Conservation (phyloP, 1,140 invertebrate species). For the Agrypnia vestita region DNA sequence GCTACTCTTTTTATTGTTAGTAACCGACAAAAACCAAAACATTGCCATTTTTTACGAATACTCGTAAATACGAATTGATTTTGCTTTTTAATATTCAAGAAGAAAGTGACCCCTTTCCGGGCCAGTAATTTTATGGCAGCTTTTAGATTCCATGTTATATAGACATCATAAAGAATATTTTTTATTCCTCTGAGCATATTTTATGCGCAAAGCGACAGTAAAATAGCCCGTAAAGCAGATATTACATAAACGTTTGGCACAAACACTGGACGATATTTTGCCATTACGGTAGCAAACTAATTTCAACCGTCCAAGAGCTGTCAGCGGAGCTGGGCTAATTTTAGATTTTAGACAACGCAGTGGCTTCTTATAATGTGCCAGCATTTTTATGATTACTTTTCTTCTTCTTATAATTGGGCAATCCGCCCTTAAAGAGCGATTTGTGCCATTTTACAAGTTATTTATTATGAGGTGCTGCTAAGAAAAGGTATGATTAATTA, state of each 20-base stretch:
- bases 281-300: constrained; percentile 20
- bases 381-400: too few relatives aligned
- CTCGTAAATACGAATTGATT: constrained; percentile 15
- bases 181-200: constrained; percentile 57
- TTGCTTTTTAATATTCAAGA: constrained; percentile 27
- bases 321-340: not conserved
- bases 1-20: constrained; percentile 8
- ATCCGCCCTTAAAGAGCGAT: too few relatives aligned
- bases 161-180: constrained; percentile 54
- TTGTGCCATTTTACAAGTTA: too few relatives aligned
- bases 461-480: too few relatives aligned
- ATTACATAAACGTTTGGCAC: constrained; percentile 53
- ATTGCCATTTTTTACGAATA: constrained; percentile 7
- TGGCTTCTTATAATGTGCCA: not conserved
- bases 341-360: not conserved
- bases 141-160: constrained; percentile 50
- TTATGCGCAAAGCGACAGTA: constrained; percentile 57
- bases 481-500: too few relatives aligned
- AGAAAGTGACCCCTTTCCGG: constrained; percentile 33
- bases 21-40: constrained; percentile 1
- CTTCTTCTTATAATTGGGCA: too few relatives aligned
- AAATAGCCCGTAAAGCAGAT: constrained; percentile 57
- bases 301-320: not conserved
- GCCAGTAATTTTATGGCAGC: constrained; percentile 43
- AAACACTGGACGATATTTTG: constrained; percentile 32